Evolutionary conservation across 2,797 vertebrate species (phyloP).

Genomic region (Xenentodon cancila): DNA sequence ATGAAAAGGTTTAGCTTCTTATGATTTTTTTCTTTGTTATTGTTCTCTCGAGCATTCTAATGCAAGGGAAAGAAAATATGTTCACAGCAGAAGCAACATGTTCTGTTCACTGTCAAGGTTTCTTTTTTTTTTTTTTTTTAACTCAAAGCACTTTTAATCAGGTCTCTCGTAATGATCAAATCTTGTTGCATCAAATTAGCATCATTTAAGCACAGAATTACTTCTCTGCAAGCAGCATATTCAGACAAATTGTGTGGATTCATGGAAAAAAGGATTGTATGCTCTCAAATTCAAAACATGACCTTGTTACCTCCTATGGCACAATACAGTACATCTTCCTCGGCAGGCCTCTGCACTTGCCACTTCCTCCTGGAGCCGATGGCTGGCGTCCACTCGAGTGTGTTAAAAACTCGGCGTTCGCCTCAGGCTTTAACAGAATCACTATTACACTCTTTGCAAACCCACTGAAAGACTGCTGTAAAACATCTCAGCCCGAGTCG

Average conservation of each 20-base stretch:
- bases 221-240: slow-evolving; percentile 18
- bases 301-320: slow-evolving; percentile 29
- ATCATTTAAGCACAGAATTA: too few relatives aligned
- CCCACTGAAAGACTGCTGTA: slow-evolving; percentile 47
- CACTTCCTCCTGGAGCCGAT: slow-evolving; percentile 30
- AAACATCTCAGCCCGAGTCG: slow-evolving; percentile 54
- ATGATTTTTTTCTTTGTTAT: neutral
- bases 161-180: slow-evolving; percentile 8
- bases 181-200: too few relatives aligned
- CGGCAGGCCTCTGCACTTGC: slow-evolving; percentile 30
- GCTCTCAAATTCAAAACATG: slow-evolving; percentile 42
- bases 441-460: slow-evolving; percentile 65
- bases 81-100: slow-evolving; percentile 9
- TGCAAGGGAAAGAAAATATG: slow-evolving; percentile 9
- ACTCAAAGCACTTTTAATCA: slow-evolving; percentile 4
- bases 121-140: neutral
- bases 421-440: slow-evolving; percentile 70
- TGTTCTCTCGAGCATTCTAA: slow-evolving; percentile 12
- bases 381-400: slow-evolving; percentile 32
- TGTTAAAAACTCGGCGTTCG: slow-evolving; percentile 57
- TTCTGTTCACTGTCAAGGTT: slow-evolving; percentile 6
- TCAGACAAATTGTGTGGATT: slow-evolving; percentile 8
- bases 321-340: slow-evolving; percentile 45
- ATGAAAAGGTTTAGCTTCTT: slow-evolving; percentile 16
- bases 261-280: slow-evolving; percentile 18